These are phyloP conservation scores for Hermaeophaga mercurialis DNA, from an alignment of 2,888 invertebrate species.

Conservation along the genomic window DNA sequence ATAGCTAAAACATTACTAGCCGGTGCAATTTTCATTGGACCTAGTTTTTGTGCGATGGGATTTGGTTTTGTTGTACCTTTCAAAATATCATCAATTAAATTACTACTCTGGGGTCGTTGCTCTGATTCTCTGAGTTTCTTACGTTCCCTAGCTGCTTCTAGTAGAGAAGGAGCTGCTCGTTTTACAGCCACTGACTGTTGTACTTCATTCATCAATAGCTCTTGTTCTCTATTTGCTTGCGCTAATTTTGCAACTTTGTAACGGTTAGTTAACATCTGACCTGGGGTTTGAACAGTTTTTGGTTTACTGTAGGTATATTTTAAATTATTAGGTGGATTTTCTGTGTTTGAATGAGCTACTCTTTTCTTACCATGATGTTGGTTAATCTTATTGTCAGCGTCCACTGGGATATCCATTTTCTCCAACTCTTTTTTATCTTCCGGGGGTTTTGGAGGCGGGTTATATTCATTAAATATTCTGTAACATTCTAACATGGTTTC, in stretches of 20 bases:
- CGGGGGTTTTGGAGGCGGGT: conserved; percentile 53
- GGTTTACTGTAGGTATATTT: conserved; percentile 46
- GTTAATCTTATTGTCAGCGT: conserved; percentile 26
- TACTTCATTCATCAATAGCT: conserved; percentile 54
- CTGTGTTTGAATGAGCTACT: conserved; percentile 72
- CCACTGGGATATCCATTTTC: background rate
- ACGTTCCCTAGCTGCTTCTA: conserved; percentile 43
- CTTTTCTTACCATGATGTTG: conserved; percentile 63
- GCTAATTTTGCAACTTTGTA: conserved; percentile 55
- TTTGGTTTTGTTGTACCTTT: conserved; percentile 38
- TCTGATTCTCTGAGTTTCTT: conserved; percentile 39
- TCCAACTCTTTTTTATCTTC: conserved; percentile 37
- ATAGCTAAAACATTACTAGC: conserved; percentile 77
- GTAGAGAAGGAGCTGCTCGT: conserved; percentile 39
- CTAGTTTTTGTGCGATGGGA: conserved; percentile 26
- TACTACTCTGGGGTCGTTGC: conserved; percentile 9
- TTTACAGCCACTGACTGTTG: conserved; percentile 41
- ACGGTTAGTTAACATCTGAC: conserved; percentile 60
- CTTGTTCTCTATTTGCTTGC: conserved; percentile 52
- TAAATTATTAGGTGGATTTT: conserved; percentile 42
- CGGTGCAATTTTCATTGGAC: conserved; percentile 66
- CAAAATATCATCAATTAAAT: conserved; percentile 47
- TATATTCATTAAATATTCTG: conserved; percentile 84
- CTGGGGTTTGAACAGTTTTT: conserved; percentile 63
- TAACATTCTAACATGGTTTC: conserved; percentile 73